Evolutionary conservation across 1,140 invertebrate genomes (phyloP).

Genomic region (Anastrepha obliqua): DNA sequence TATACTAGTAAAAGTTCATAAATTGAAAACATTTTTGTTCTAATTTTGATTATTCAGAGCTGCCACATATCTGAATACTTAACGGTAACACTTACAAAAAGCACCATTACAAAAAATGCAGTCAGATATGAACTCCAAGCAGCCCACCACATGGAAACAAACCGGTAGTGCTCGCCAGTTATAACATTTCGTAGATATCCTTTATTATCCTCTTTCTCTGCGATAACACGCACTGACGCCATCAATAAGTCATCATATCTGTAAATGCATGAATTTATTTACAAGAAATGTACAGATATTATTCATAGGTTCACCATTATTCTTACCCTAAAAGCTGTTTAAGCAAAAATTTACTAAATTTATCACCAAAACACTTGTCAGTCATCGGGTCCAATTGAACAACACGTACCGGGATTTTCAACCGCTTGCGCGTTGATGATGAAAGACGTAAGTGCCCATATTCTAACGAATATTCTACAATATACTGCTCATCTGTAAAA

Average conservation of each 20-base stretch:
- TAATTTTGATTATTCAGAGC: not conserved
- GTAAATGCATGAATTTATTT: not conserved
- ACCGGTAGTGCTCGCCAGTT: slow-evolving; percentile 98
- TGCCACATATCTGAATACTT: not conserved
- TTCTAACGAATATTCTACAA: slow-evolving; percentile 97
- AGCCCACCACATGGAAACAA: slow-evolving; percentile 98
- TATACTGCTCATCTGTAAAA: slow-evolving; percentile 92
- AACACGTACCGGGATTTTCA: slow-evolving; percentile 95
- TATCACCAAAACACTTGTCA: slow-evolving; percentile 95
- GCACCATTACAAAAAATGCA: slow-evolving; percentile 96
- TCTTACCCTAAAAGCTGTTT: slow-evolving; percentile 89
- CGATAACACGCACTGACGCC: slow-evolving; percentile 95
- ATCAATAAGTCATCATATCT: slow-evolving; percentile 96
- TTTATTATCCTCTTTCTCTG: slow-evolving; percentile 97
- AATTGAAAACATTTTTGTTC: too few species aligned
- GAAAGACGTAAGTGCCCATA: slow-evolving; percentile 96
- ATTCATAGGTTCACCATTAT: not conserved
- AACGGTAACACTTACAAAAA: slow-evolving; percentile 92
- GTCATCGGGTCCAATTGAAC: slow-evolving; percentile 92
- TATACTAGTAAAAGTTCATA: too few species aligned
- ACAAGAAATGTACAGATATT: too few species aligned
- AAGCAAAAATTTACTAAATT: slow-evolving; percentile 91
- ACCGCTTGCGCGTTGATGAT: slow-evolving; percentile 85
- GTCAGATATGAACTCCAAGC: slow-evolving; percentile 93
- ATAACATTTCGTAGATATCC: slow-evolving; percentile 96